Base-by-base conservation (phyloP, 2,888 invertebrate species). In the Spatulosminthurus flaviceps region DNA sequence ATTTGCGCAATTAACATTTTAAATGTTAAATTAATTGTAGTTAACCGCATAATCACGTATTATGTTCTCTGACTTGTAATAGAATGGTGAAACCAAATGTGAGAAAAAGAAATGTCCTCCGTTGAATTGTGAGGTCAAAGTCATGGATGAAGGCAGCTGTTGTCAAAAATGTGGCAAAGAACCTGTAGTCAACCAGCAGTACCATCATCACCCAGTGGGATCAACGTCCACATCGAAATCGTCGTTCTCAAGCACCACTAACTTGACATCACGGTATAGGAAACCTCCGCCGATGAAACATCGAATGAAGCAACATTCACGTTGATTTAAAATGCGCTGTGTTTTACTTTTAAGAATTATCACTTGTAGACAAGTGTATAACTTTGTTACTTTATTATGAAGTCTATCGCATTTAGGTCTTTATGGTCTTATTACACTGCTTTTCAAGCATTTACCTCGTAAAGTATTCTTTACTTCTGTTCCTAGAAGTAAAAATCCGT, bases 71-170 rank as follows among this genome's bases (percentile, higher is more conserved):
- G 1, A 16, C 4, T 51, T 51, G 13, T 41, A 9, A 0, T 88
- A 95, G 95, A 94, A 94, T 87, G 93, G 94, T 76, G 92, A 91
- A 86, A 92, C 93, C 80, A 92, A 91, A 80, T 96, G 95, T 88
- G 92, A 93, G 83, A 90, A 94, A 82, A 93, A 93, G 87, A 91
- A 92, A n/a, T 94, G 94, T 88, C 91, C 92, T n/a, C 90, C 91
- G 60, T 90, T 92, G 82, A 94, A 94, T 88, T 91, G 90, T 83
- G 84, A 83, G 16, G 81, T 83, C 34, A 89, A 89, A 80, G 83
- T 89, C 88, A 86, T 88, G 87, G 79, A 87, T 87, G 84, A 88
- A 87, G 86, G 88, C 87, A 86, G 88, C 86, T 87, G 87, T 78
- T 87, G 87, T 83, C 86, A 86, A 28, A 82, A 82, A 61, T 87